phyloP scores from a whole-genome alignment of 1,140 invertebrate species.

The Andricus grossulariae region DNA sequence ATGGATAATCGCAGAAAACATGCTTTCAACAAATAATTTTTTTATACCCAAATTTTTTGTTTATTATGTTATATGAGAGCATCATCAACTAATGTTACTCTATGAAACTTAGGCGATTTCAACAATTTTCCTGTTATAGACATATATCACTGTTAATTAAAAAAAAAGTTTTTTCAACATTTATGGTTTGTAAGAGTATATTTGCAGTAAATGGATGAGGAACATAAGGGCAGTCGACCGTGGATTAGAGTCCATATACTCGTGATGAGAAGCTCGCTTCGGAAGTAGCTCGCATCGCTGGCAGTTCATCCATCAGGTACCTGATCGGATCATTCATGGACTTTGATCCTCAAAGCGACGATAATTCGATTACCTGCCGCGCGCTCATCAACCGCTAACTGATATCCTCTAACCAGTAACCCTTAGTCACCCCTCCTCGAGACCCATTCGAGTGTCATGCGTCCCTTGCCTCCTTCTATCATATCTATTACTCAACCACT shows the following conservation, averaged over 20 bases:
- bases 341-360: constrained; percentile 75
- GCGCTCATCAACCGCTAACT: constrained; percentile 73
- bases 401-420: constrained; percentile 59
- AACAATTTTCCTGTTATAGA: too few species aligned
- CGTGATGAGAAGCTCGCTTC: constrained; percentile 60
- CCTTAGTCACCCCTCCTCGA: constrained; percentile 42
- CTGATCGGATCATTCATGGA: constrained; percentile 75
- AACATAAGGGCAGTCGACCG: constrained; percentile 48
- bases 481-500: constrained; percentile 44
- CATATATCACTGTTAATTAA: too few species aligned
- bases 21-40: too few species aligned
- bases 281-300: constrained; percentile 73
- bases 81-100: too few species aligned
- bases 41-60: too few species aligned
- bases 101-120: too few species aligned
- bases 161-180: neutral
- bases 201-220: constrained; percentile 35
- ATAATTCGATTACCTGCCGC: constrained; percentile 74
- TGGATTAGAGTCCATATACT: constrained; percentile 55
- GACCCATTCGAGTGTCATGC: constrained; percentile 25
- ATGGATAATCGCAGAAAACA: too few species aligned
- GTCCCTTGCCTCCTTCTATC: constrained; percentile 30
- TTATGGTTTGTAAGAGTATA: neutral
- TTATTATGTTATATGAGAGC: too few species aligned
- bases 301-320: constrained; percentile 71